Evolutionary conservation across 2,797 vertebrate genomes (phyloP).

Genomic region (Sternarchorhynchus goeldii): DNA sequence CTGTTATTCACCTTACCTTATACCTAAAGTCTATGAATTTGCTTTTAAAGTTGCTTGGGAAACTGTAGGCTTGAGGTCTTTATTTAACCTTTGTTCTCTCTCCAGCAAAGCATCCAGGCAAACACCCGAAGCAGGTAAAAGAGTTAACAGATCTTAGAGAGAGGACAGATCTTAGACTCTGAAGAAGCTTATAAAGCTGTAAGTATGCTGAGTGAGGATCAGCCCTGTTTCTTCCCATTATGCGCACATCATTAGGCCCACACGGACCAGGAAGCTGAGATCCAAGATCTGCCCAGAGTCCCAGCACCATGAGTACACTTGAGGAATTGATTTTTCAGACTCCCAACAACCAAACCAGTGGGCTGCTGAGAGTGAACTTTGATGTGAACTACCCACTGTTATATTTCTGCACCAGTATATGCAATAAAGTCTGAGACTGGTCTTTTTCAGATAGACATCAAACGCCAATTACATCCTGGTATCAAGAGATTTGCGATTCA

Average conservation of each 20-base stretch:
- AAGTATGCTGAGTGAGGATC: neutral
- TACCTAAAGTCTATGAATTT: neutral
- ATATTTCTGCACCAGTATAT: too few relatives aligned
- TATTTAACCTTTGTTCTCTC: conserved; percentile 16
- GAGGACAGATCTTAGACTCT: conserved; percentile 9
- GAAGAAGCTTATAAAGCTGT: neutral
- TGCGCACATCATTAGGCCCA: neutral
- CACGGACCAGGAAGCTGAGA: too few relatives aligned
- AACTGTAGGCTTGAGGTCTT: neutral
- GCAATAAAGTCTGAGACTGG: too few relatives aligned
- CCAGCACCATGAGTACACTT: too few relatives aligned
- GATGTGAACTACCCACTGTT: too few relatives aligned
- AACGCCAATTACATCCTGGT: too few relatives aligned
- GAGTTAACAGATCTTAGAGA: neutral
- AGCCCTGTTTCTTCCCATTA: neutral
- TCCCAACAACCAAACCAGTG: too few relatives aligned
- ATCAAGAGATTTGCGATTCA: too few relatives aligned
- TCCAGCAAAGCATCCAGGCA: conserved; percentile 8
- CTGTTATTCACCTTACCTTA: neutral
- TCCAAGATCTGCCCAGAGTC: too few relatives aligned
- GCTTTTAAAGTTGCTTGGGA: neutral
- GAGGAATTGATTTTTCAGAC: too few relatives aligned
- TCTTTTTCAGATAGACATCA: too few relatives aligned
- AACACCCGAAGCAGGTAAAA: neutral
- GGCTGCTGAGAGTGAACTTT: too few relatives aligned